These are phyloP conservation scores for Gorsachius goisagi DNA, from an alignment of 2,113 vertebrate genomes.

Conservation along the genomic window DNA sequence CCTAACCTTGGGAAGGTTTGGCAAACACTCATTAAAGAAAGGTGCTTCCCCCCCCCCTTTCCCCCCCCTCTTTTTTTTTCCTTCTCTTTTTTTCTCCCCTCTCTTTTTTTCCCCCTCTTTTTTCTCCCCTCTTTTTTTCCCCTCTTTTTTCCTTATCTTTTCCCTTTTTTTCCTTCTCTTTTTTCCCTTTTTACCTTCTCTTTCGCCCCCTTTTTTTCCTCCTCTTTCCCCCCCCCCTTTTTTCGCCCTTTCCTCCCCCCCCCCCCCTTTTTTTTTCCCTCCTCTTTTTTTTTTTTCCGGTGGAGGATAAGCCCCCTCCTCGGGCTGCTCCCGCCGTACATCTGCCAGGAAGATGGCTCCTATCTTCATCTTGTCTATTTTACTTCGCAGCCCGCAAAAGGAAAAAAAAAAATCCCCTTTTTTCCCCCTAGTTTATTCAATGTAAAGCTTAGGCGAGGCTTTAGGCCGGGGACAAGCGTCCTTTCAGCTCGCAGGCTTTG, in stretches of 20 bases:
- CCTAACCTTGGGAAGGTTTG: slow-evolving; percentile 22
- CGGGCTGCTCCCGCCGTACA: background rate
- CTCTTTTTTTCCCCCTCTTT: too few relatives aligned
- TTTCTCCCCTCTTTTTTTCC: too few relatives aligned
- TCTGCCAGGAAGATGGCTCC: slow-evolving; percentile 24
- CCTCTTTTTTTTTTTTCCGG: background rate
- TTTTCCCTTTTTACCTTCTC: too few relatives aligned
- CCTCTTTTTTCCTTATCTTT: too few relatives aligned
- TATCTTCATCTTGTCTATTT: background rate
- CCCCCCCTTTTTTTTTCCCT: background rate
- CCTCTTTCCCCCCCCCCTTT: too few relatives aligned
- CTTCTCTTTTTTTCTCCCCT: too few relatives aligned
- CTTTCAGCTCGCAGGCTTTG: background rate
- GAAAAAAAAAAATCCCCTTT: background rate
- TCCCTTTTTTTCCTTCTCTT: too few relatives aligned
- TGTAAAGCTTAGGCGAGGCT: background rate
- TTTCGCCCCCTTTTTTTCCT: too few relatives aligned
- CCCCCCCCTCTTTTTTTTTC: too few relatives aligned
- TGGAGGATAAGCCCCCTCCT: background rate
- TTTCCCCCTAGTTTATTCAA: background rate
- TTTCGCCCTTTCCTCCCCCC: too few relatives aligned
- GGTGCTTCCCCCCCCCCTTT: background rate
- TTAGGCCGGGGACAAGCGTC: background rate
- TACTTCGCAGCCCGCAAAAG: background rate
- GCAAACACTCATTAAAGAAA: slow-evolving; percentile 13